Base-by-base conservation (phyloP, 2,888 invertebrate genomes). In the Caenorhabditis uteleia region DNA sequence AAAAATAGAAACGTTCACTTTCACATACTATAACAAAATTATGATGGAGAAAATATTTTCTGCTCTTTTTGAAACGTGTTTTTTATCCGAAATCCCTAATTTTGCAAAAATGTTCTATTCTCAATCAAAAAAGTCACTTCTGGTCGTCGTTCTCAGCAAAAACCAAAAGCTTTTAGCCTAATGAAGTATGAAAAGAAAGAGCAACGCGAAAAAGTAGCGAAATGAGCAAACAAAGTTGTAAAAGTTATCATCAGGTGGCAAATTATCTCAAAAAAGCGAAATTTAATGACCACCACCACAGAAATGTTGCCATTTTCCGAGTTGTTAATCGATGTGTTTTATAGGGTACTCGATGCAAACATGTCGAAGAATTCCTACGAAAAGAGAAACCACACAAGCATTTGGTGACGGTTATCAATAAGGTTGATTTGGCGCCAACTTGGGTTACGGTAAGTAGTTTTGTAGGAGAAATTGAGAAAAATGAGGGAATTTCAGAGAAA, bases 371-470 rank as follows among this genome's bases (percentile, higher is more conserved):
- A 74, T 75, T 75, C 48, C 85, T 98, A 39, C 90, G 89, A 42
- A 73, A 68, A 48, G 97, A 99, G 83, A 97, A 97, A 83, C 89
- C 92, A 0, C 93, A 95, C 84, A 99, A 99, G 83, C 97, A 99
- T 85, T 86, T 99, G 7, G 91, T 99, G 79, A 94, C 98, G 83
- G 90, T 99, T 51, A 85, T 99, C 55, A 99, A 99, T 85, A 99
- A 99, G 87, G 87, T 87, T 60, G 88, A 88, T 74, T 80, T 98
- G 64, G 92, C 98, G 2, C 98, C 97, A 0, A 92, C 92, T 23
- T 97, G 97, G 95, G 93, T 94, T 0, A 95, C 97, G 36, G 86
- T 87, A 79, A 82, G 85, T 83, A 29, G 3, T 44, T 23, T 21
- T 25, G 23, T 14, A 34, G 8, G 16, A 7, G 16, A 25, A 27